Base-by-base conservation (phyloP, 2,113 vertebrate species). In the Oostethus manadensis region DNA sequence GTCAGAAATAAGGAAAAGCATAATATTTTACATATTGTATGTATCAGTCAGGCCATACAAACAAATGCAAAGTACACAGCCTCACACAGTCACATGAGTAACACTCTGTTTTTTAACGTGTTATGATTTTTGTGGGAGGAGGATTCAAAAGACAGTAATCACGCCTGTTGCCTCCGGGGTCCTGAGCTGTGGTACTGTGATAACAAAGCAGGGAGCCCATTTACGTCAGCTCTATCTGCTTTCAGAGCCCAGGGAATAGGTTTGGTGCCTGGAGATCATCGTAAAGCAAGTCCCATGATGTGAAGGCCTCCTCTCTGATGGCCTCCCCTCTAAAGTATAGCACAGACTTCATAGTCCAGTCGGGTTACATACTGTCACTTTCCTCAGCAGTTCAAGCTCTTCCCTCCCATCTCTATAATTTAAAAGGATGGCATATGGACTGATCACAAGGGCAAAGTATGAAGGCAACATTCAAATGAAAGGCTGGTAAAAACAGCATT, bases 141-240 rank as follows among this genome's bases (percentile, higher is more conserved):
- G 45, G 60, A 63, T 76, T 50, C 60, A 64, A 73, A 65, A 57
- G 68, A 47, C 60, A 47, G 57, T 42, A 69, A 79, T 81, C 64
- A 22, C 62, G 45, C 61, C 48, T 57, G 64, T 3, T 18, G 54
- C 73, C 85, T 68, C 78, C 26, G 40, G 67, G 74, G 77, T 43
- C 57, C 63, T n/a, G 61, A 54, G 64, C 56, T 70, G 66, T 18
- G 58, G 64, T 62, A 66, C 44, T 13, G 62, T 45, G 82, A 78
- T 73, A 82, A 78, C 66, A 67, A 77, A 79, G 75, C 62, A 78
- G 81, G 72, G 82, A 78, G 58, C 54, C 55, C 76, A 84, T 89
- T 85, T 88, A 87, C 88, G 88, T 91, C 90, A 89, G 70, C 55
- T 53, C 71, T 57, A 78, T 80, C 82, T 85, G 78, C 64, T 68